phyloP scores from a whole-genome alignment of 2,113 vertebrate species.

The Datnioides undecimradiatus region DNA sequence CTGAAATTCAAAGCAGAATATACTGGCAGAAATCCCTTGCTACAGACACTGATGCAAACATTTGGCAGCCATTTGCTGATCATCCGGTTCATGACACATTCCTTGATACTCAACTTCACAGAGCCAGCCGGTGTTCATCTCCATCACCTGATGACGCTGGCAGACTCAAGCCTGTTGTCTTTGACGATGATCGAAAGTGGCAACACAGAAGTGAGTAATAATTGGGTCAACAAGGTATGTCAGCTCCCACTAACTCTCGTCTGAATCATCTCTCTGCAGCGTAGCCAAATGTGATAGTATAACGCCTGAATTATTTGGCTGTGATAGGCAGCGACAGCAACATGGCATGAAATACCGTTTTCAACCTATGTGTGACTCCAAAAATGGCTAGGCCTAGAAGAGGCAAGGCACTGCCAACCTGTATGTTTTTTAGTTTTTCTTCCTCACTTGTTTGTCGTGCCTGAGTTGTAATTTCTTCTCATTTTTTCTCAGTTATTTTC shows the following conservation, averaged over 20 bases:
- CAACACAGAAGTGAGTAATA: slow-evolving; percentile 81
- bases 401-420: slow-evolving; percentile 1
- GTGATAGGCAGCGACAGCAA: slow-evolving; percentile 60
- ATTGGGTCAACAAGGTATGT: slow-evolving; percentile 82
- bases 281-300: slow-evolving; percentile 66
- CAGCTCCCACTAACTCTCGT: slow-evolving; percentile 65
- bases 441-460: background rate
- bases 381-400: slow-evolving; percentile 8
- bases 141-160: slow-evolving; percentile 75
- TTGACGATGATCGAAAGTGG: slow-evolving; percentile 73
- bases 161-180: slow-evolving; percentile 70
- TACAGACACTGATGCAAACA: slow-evolving; percentile 66
- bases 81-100: slow-evolving; percentile 76
- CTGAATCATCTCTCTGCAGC: slow-evolving; percentile 74
- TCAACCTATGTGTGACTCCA: slow-evolving; percentile 26
- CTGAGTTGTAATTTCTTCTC: background rate
- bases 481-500: background rate
- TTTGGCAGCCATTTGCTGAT: slow-evolving; percentile 77
- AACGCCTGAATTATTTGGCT: slow-evolving; percentile 68
- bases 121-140: slow-evolving; percentile 72
- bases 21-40: slow-evolving; percentile 67
- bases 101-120: slow-evolving; percentile 80
- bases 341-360: slow-evolving; percentile 45
- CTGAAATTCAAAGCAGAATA: slow-evolving; percentile 57
- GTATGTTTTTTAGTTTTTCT: background rate